These are phyloP conservation scores for Grallaria varia DNA, from an alignment of 2,113 vertebrate genomes.

Conservation along the genomic window DNA sequence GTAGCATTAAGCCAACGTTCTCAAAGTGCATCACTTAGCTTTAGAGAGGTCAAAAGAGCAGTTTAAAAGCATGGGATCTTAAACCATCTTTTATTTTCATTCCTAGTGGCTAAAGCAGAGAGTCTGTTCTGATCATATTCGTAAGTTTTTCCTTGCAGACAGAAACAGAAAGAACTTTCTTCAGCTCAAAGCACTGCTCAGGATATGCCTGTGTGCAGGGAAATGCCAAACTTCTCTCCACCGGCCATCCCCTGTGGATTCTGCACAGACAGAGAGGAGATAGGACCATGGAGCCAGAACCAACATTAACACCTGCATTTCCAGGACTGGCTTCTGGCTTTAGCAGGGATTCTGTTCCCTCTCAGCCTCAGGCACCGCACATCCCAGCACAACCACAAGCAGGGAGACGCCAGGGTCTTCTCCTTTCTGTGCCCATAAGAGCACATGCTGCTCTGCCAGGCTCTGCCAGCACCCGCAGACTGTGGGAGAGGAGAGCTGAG, in stretches of 20 bases:
- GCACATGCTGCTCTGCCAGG: rapidly evolving
- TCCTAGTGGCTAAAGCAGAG: background rate
- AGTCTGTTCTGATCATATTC: background rate
- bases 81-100: background rate
- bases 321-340: background rate
- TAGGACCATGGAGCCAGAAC: rapidly evolving
- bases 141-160: background rate
- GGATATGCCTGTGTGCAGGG: background rate
- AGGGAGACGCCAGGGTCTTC: rapidly evolving
- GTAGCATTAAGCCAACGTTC: background rate
- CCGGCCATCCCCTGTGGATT: rapidly evolving
- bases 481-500: background rate
- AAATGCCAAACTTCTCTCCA: background rate
- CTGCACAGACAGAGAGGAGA: background rate
- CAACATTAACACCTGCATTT: rapidly evolving
- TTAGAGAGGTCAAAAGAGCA: background rate
- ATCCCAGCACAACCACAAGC: rapidly evolving
- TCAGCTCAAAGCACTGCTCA: background rate
- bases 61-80: background rate
- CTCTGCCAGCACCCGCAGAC: rapidly evolving
- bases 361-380: background rate
- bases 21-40: background rate
- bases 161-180: background rate
- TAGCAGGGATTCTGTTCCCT: background rate
- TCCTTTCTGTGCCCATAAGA: rapidly evolving